phyloP scores from a whole-genome alignment of 2,113 vertebrate species.

The Neotragus pygmaeus region DNA sequence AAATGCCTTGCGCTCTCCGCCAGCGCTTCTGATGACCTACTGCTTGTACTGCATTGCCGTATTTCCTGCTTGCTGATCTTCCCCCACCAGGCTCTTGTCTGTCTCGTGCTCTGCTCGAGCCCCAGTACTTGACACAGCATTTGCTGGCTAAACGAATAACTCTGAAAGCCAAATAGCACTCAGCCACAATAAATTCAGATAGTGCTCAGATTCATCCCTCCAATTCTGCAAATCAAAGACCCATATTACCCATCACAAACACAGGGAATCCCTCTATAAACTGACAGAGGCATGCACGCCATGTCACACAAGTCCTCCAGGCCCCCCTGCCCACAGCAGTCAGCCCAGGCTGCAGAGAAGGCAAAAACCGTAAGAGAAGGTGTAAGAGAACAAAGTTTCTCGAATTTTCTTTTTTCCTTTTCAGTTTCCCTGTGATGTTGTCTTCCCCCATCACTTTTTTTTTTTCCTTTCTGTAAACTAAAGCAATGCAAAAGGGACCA shows the following conservation, averaged over 20 bases:
- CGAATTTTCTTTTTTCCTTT: neutral
- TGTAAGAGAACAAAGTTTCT: accelerated
- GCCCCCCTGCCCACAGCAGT: accelerated
- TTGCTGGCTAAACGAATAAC: neutral
- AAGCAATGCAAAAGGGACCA: neutral
- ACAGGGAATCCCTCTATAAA: neutral
- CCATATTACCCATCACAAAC: neutral
- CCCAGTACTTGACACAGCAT: neutral
- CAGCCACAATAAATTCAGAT: neutral
- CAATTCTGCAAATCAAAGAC: neutral
- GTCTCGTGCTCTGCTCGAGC: neutral
- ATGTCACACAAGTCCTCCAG: accelerated
- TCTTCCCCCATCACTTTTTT: neutral
- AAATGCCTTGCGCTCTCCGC: neutral
- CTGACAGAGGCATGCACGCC: neutral
- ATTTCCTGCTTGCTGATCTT: neutral
- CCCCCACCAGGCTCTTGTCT: neutral
- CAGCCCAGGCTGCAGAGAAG: too few relatives aligned
- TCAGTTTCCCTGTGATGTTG: neutral
- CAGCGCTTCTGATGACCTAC: neutral
- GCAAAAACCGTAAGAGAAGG: accelerated
- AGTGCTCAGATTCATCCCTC: neutral
- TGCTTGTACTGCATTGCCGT: too few relatives aligned
- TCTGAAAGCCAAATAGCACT: neutral
- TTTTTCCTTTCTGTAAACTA: too few relatives aligned